Evolutionary conservation across 2,888 invertebrate genomes (phyloP).

Genomic region (Dichetophora obliterata): DNA sequence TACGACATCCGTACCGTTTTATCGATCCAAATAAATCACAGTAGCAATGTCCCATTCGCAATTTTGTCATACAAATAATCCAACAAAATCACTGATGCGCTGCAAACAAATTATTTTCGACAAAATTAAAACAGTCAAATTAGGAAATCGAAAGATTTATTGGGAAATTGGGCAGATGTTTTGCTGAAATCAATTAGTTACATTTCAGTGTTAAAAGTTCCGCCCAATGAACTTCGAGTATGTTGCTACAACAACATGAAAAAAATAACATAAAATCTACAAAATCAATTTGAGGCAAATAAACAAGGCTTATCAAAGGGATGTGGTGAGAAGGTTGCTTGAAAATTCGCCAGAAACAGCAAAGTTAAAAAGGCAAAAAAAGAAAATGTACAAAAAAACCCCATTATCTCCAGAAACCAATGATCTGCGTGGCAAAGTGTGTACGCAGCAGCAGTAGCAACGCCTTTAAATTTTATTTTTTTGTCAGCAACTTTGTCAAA

Average conservation of each 20-base stretch:
- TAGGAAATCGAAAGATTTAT: constrained; percentile 16
- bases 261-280: neutral
- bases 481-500: too few species aligned
- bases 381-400: too few species aligned
- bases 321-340: too few species aligned
- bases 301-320: neutral
- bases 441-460: too few species aligned
- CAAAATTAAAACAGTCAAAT: neutral
- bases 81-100: neutral
- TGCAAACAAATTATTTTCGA: neutral
- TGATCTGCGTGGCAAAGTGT: too few species aligned
- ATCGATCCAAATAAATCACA: too few species aligned
- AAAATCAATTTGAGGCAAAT: neutral
- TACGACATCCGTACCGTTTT: too few species aligned
- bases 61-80: neutral
- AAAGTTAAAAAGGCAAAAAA: too few species aligned
- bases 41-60: neutral
- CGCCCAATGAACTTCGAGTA: too few species aligned
- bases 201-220: constrained; percentile 4
- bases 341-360: too few species aligned
- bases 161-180: constrained; percentile 12
- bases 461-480: too few species aligned
- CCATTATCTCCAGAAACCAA: too few species aligned
- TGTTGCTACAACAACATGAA: neutral
- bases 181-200: constrained; percentile 9